Base-by-base conservation (phyloP, 2,113 vertebrate species). In the Paradoxurus hermaphroditus region DNA sequence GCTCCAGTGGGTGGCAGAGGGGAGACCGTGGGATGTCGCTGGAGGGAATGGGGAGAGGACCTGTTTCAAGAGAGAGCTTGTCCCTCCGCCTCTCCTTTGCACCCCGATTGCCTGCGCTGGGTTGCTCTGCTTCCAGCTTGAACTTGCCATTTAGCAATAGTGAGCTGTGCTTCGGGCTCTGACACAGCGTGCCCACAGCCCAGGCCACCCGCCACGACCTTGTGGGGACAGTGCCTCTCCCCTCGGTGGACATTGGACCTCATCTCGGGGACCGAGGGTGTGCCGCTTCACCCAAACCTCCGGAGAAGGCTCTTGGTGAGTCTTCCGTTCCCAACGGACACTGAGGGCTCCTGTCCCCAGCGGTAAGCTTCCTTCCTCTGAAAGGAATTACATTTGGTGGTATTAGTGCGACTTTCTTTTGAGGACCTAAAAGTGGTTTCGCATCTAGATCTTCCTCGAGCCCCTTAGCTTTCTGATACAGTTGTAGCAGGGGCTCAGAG, bases 271-370 rank as follows among this genome's bases (percentile, higher is more conserved):
- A 13, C 53, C 25, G 39, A 63, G 72, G 15, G 14, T 46, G 11
- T 21, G 41, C 7, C 46, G 12, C 9, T 8, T 65, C 14, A 34
- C 49, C 4, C 36, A 41, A 21, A n/a, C 56, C 18, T 29, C 21
- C 13, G 23, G 78, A 73, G 67, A 23, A 53, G 65, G 2, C 19
- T 46, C 39, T 25, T n/a, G 1, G 3, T 12, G 19, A 44, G n/a
- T 44, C 49, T 27, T 39, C 46, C 34, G 12, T 16, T 29, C 39
- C 23, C 23, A 44, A 4, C 0, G 0, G 19, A 41, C 29, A 1
- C n/a, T 7, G 25, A 63, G 14, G 56, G 36, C 31, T 78, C 41
- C 31, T 2, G 21, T 15, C 41, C 8, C 23, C 56, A 27, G 3
- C 0, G 16, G 39, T 16, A 15, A 63, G 21, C 34, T 46, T 34